Conservation (phyloP, 2,888 invertebrate species). For the Drosophila formosana region DNA sequence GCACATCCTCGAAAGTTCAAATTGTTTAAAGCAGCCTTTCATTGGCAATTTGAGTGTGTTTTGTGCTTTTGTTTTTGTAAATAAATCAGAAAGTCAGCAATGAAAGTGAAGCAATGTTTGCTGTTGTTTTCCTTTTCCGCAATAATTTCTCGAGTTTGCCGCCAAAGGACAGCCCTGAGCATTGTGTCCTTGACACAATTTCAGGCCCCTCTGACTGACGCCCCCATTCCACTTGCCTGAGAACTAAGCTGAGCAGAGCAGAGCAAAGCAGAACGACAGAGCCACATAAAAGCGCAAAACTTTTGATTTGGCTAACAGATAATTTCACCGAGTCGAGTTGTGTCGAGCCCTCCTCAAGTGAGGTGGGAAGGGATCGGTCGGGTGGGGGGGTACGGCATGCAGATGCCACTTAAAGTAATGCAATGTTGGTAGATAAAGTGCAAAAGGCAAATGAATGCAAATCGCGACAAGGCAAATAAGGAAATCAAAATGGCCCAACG, state of each 20-base stretch:
- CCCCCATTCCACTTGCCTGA: conserved; percentile 34
- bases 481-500: conserved; percentile 76
- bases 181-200: conserved; percentile 73
- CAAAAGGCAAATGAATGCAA: conserved; percentile 64
- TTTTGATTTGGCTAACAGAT: conserved; percentile 71
- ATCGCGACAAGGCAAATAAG: conserved; percentile 76
- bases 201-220: conserved; percentile 29
- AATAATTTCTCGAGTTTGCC: conserved; percentile 73
- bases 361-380: neutral
- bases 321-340: conserved; percentile 56
- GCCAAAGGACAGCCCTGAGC: conserved; percentile 44
- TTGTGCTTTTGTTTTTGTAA: conserved; percentile 29
- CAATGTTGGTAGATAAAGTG: conserved; percentile 61
- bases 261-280: conserved; percentile 1
- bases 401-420: conserved; percentile 76
- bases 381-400: conserved; percentile 7
- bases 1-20: conserved; percentile 30
- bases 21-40: conserved; percentile 43
- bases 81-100: conserved; percentile 40
- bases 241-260: neutral
- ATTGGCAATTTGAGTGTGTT: conserved; percentile 52
- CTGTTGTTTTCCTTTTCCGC: conserved; percentile 69
- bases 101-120: conserved; percentile 76
- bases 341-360: conserved; percentile 36
- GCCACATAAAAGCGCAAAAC: conserved; percentile 65